Evolutionary conservation across 2,888 invertebrate species (phyloP).

Genomic region (Zygaena filipendulae): DNA sequence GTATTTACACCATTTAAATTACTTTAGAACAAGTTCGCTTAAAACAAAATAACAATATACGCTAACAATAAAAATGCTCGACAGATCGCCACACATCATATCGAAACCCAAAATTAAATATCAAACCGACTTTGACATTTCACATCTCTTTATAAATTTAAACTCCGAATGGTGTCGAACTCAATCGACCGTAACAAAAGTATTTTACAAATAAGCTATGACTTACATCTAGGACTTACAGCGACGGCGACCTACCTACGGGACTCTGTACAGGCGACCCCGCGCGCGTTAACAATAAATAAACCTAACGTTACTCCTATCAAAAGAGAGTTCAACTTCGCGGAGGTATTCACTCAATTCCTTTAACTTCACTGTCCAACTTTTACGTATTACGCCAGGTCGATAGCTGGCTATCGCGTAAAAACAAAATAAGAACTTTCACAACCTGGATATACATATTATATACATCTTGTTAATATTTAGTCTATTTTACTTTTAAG

Average conservation of each 20-base stretch:
- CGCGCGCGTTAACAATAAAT: conserved; percentile 36
- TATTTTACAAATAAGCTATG: conserved; percentile 58
- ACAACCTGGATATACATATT: conserved; percentile 52
- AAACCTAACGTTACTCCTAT: conserved; percentile 36
- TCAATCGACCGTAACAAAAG: conserved; percentile 65
- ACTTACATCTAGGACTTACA: conserved; percentile 51
- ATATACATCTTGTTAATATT: no score
- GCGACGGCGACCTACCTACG: conserved; percentile 43
- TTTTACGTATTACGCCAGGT: conserved; percentile 30
- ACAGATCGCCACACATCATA: conserved; percentile 57
- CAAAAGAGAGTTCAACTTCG: conserved; percentile 39
- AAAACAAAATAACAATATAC: conserved; percentile 69
- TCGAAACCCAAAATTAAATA: conserved; percentile 59
- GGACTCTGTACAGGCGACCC: conserved; percentile 29
- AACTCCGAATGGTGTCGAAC: conserved; percentile 64
- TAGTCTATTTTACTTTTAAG: no score
- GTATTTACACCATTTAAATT: conserved; percentile 64
- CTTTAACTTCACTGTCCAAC: conserved; percentile 28
- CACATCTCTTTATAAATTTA: conserved; percentile 53
- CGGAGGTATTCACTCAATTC: conserved; percentile 57
- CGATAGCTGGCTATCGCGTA: conserved; percentile 42
- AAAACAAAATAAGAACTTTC: conserved; percentile 51
- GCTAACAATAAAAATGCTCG: conserved; percentile 68
- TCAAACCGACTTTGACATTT: conserved; percentile 56
- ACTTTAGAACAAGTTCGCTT: conserved; percentile 59